phyloP scores from a whole-genome alignment of 2,888 invertebrate species.

The Drosophila diplacantha region DNA sequence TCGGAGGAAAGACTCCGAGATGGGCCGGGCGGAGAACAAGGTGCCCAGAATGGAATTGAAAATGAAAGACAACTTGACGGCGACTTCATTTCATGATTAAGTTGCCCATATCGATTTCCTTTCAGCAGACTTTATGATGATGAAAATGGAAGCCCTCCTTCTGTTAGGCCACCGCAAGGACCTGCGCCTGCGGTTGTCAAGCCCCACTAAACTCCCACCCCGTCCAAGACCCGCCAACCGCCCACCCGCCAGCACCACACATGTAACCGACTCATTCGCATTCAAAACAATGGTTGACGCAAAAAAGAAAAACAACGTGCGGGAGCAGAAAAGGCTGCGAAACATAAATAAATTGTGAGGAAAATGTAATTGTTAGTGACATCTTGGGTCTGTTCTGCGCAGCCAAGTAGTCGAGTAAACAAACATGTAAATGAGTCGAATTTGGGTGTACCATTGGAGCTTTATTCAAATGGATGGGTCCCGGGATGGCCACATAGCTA shows the following conservation, averaged over 20 bases:
- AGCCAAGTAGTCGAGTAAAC: conserved; percentile 46
- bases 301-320: conserved; percentile 3
- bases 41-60: conserved; percentile 45
- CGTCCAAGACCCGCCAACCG: conserved; percentile 2
- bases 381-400: conserved; percentile 46
- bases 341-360: conserved; percentile 60
- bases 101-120: conserved; percentile 67
- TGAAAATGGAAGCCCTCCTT: conserved; percentile 61
- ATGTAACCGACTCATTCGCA: conserved; percentile 42
- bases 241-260: conserved; percentile 22
- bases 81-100: conserved; percentile 68
- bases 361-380: conserved; percentile 62
- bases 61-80: conserved; percentile 60
- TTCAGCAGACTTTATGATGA: conserved; percentile 67
- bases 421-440: conserved; percentile 23
- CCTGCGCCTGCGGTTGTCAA: conserved; percentile 58
- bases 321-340: conserved; percentile 44
- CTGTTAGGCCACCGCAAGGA: conserved; percentile 39
- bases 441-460: background rate
- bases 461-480: conserved; percentile 1
- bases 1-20: conserved; percentile 10
- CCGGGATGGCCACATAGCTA: background rate
- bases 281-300: conserved; percentile 58
- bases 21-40: background rate
- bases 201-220: conserved; percentile 13